A percentile compares a stretch with the other conserved stretches of the same genome.
phyloP scores from a whole-genome alignment of 2,797 vertebrate species.

The Selene dorsalis region DNA sequence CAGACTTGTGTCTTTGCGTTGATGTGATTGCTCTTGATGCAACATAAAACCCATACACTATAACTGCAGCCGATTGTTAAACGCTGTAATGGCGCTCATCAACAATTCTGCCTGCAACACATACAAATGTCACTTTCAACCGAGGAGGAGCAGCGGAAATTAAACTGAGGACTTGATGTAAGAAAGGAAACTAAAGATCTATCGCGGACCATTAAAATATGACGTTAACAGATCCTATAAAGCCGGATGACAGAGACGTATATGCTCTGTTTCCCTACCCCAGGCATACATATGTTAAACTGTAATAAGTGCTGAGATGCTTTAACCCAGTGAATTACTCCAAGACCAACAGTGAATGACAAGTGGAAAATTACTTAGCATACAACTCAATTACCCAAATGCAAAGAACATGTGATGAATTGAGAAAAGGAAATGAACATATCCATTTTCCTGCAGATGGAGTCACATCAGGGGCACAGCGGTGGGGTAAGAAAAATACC shows the following conservation, averaged over 20 bases:
- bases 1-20: neutral
- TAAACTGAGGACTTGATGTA: neutral
- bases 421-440: neutral
- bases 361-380: slow-evolving; percentile 35
- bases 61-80: slow-evolving; percentile 5
- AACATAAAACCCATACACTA: neutral
- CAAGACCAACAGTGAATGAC: slow-evolving; percentile 12
- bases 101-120: neutral
- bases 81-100: slow-evolving; percentile 5
- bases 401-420: slow-evolving; percentile 39
- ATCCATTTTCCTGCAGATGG: slow-evolving; percentile 26
- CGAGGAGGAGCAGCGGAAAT: neutral
- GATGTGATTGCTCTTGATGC: slow-evolving; percentile 8
- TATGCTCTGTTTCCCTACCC: neutral
- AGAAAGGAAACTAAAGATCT: slow-evolving; percentile 1
- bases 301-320: slow-evolving; percentile 38
- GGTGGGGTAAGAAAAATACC: neutral
- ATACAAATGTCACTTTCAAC: neutral
- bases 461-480: slow-evolving; percentile 2
- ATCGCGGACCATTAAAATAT: slow-evolving; percentile 19
- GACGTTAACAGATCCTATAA: slow-evolving; percentile 29
- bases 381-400: slow-evolving; percentile 43
- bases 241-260: slow-evolving; percentile 31
- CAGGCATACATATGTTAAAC: slow-evolving; percentile 27
- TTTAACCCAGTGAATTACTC: slow-evolving; percentile 46